phyloP scores from a whole-genome alignment of 2,113 vertebrate genomes.

The Sebastes schlegelii region DNA sequence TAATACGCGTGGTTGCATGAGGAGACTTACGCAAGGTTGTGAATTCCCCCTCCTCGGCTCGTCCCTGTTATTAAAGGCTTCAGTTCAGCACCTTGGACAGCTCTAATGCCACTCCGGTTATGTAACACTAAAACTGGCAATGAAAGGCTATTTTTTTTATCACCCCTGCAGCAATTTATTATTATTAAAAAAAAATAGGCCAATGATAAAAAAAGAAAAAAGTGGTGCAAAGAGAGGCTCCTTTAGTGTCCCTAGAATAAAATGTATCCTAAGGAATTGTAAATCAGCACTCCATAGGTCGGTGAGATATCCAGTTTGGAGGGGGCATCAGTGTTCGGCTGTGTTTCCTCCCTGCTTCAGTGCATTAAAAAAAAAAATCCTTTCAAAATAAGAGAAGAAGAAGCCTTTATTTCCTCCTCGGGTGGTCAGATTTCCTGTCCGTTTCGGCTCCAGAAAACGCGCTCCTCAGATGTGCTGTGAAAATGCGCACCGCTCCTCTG shows the following conservation, averaged over 20 bases:
- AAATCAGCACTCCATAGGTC: slow-evolving; percentile 57
- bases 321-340: slow-evolving; percentile 40
- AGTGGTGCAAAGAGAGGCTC: not conserved
- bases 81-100: slow-evolving; percentile 81
- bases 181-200: not conserved
- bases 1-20: slow-evolving; percentile 41
- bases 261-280: slow-evolving; percentile 14
- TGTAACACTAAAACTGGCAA: slow-evolving; percentile 71
- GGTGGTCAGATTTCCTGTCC: slow-evolving; percentile 16
- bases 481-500: slow-evolving; percentile 66
- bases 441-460: slow-evolving; percentile 22
- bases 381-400: slow-evolving; percentile 44
- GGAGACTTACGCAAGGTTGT: slow-evolving; percentile 75
- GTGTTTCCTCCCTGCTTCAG: slow-evolving; percentile 22
- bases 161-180: slow-evolving; percentile 25
- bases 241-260: slow-evolving; percentile 1
- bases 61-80: slow-evolving; percentile 58
- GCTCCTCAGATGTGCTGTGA: slow-evolving; percentile 37
- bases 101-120: slow-evolving; percentile 75
- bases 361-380: slow-evolving; percentile 26
- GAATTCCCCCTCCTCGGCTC: slow-evolving; percentile 57
- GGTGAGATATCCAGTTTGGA: slow-evolving; percentile 54
- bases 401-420: slow-evolving; percentile 1
- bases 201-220: slow-evolving; percentile 25
- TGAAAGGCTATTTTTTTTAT: slow-evolving; percentile 53